Percentiles rank a stretch among this genome's conserved stretches.
These are phyloP conservation scores for Radopholus similis DNA, from an alignment of 1,140 invertebrate genomes.

Conservation along the genomic window DNA sequence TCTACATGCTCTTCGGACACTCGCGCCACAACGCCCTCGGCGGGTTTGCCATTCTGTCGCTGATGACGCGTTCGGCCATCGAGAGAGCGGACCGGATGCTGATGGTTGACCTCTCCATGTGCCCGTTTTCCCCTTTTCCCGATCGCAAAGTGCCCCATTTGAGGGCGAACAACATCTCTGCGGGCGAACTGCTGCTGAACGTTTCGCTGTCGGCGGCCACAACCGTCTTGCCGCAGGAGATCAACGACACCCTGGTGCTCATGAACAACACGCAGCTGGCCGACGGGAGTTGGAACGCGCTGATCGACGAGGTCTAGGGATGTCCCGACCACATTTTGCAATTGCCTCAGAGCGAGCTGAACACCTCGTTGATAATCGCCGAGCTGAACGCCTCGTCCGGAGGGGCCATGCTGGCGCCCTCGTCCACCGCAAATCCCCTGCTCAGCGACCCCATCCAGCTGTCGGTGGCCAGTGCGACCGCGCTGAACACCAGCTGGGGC, in stretches of 20 bases:
- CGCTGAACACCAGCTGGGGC: background rate
- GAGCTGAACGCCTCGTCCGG: constrained; percentile 11
- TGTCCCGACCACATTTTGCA: background rate
- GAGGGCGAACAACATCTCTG: too few relatives aligned
- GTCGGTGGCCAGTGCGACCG: background rate
- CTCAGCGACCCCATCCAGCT: constrained; percentile 16
- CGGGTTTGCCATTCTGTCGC: constrained; percentile 40
- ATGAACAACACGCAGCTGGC: constrained; percentile 8
- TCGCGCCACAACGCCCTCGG: constrained; percentile 54
- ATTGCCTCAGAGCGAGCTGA: constrained; percentile 1
- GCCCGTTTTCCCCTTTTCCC: too few relatives aligned
- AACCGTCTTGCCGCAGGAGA: background rate
- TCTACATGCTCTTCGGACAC: constrained; percentile 58
- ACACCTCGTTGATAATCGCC: constrained; percentile 21
- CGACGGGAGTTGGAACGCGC: background rate
- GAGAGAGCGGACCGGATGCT: constrained; percentile 29
- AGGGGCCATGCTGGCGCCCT: background rate
- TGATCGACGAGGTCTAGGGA: constrained; percentile 9
- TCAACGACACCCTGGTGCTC: constrained; percentile 10
- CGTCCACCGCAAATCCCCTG: constrained; percentile 2
- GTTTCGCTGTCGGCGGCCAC: background rate
- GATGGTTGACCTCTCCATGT: background rate
- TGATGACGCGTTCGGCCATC: constrained; percentile 37
- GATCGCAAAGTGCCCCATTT: too few relatives aligned
- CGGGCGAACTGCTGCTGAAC: background rate